Percentiles rank a stretch among this genome's conserved stretches.
Evolutionary conservation across 2,888 invertebrate species (phyloP).

Genomic region (Ryuthela nishihirai): DNA sequence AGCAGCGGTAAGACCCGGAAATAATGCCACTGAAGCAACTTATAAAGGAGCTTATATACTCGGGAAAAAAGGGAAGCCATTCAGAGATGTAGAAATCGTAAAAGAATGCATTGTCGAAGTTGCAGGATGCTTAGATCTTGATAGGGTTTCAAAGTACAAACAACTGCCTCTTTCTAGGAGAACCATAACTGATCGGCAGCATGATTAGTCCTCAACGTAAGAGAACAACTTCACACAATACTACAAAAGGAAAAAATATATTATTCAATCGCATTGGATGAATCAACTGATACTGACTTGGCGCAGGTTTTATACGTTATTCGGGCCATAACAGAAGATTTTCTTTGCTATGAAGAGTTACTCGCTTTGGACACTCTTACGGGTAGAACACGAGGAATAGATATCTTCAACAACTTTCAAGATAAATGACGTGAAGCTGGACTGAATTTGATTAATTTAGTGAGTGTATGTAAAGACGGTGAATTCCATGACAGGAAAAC

Average conservation of each 20-base stretch:
- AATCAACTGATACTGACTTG: too few species aligned
- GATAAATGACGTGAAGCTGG: too few species aligned
- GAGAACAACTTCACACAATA: conserved; percentile 1
- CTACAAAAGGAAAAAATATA: conserved; percentile 2
- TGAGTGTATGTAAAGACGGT: too few species aligned
- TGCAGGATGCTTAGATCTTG: neutral
- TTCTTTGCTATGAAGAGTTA: conserved; percentile 5
- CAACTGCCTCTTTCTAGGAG: conserved; percentile 7
- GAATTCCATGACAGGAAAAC: too few species aligned
- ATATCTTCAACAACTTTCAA: conserved; percentile 2
- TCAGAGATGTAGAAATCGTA: conserved; percentile 6
- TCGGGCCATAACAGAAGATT: conserved; percentile 1
- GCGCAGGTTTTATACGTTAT: conserved; percentile 7
- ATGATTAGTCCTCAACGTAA: neutral
- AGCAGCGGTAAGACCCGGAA: neutral
- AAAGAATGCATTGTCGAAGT: conserved; percentile 9
- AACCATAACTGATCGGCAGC: conserved; percentile 3
- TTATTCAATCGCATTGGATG: conserved; percentile 10
- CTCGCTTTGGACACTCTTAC: too few species aligned
- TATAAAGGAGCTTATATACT: conserved; percentile 5
- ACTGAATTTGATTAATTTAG: too few species aligned
- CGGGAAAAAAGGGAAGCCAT: conserved; percentile 2
- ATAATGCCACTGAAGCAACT: neutral
- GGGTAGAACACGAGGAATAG: conserved; percentile 1
- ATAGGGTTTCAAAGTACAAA: neutral